Percentiles rank a stretch among this genome's conserved stretches.
phyloP scores from a whole-genome alignment of 2,113 vertebrate genomes.

The Saguinus imperator region DNA sequence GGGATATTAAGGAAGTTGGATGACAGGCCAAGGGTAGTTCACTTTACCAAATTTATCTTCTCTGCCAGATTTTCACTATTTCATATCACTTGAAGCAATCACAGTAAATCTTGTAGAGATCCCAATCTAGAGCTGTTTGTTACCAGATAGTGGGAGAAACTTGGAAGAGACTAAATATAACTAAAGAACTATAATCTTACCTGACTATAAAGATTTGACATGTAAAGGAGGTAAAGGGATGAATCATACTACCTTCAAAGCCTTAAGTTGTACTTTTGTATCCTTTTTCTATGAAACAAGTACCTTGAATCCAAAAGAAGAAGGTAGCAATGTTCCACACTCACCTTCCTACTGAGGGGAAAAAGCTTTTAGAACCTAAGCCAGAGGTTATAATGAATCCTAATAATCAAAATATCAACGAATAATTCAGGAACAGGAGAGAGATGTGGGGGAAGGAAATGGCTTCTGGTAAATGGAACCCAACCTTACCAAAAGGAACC shows the following conservation, averaged over 20 bases:
- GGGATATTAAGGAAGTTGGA: constrained; percentile 42
- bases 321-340: background rate
- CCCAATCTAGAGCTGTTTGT: constrained; percentile 5
- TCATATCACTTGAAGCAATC: constrained; percentile 43
- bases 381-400: constrained; percentile 22
- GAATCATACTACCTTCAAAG: constrained; percentile 1
- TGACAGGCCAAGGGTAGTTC: background rate
- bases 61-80: constrained; percentile 55
- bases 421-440: constrained; percentile 41
- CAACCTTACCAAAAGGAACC: constrained; percentile 2
- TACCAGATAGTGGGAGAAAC: constrained; percentile 24
- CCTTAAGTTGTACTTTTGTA: background rate
- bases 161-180: constrained; percentile 38
- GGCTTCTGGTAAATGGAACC: constrained; percentile 33
- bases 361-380: background rate
- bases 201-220: constrained; percentile 40
- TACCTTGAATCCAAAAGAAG: constrained; percentile 47
- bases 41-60: constrained; percentile 54
- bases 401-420: constrained; percentile 35
- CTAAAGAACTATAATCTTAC: constrained; percentile 45
- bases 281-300: constrained; percentile 28
- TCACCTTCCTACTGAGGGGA: background rate
- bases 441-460: background rate
- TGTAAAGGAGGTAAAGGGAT: constrained; percentile 38
- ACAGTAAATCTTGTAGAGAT: constrained; percentile 27